Evolutionary conservation across 1,140 invertebrate species (phyloP), one percentile per base, ranked within the genome.

Genomic region (Pteromalus puparum): DNA sequence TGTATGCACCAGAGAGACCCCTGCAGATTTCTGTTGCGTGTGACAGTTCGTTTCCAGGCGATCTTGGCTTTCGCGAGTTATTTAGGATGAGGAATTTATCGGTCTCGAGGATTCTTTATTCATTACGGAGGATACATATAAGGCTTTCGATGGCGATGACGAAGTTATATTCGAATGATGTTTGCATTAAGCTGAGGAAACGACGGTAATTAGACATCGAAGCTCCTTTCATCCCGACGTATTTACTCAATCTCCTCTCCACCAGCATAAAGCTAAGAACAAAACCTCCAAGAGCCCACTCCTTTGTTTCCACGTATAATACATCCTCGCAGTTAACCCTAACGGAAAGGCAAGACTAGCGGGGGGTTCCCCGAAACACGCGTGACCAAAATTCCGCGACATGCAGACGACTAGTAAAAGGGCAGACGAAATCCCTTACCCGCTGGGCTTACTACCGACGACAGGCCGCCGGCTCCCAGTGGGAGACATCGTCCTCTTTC

Each of bases 401-500:
- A 61, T 61, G 53, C 18, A 61, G 53, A 61, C 53, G 53, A 61
- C 18, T 21, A 61, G 53, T 61, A 61, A 61, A 61, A 42, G 38
- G 10, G 53, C 24, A 70, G 7, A 3, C 67, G 67, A 70, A 28
- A 70, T 28, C 15, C 67, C 67, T 70, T 30, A 70, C 67, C 67
- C 26, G 67, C 67, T 70, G 67, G 26, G 67, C 10, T 10, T 2
- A 30, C 10, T 61, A 21, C 12, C 67, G 67, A 26, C 15, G 67
- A 70, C 67, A 70, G 26, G 24, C 67, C 67, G 12, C 3, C 18
- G 6, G 53, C 53, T 61, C 67, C 72, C 89, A 87, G 89, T 90
- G 86, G 89, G 88, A 87, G 89, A 88, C 89, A 89, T 88, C 79
- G 68, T 82, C 76, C 82, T 75, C 30, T 34, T 34, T 34, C 30